Conservation (phyloP, 2,888 invertebrate species). For the Gastracanthus pulcherrimus region DNA sequence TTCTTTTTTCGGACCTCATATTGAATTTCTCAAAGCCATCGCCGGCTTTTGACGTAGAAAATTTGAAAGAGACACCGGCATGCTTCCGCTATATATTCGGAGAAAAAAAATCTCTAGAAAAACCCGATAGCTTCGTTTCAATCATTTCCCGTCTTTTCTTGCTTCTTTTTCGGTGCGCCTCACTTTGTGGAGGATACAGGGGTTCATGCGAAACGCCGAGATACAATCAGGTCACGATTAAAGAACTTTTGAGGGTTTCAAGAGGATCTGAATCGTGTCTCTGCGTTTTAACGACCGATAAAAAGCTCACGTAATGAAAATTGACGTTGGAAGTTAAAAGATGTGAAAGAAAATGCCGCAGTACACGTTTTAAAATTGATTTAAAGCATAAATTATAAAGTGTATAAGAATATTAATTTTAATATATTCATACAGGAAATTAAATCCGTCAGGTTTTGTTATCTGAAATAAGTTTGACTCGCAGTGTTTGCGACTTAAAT, state of each 20-base stretch:
- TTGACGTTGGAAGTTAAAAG: too few species aligned
- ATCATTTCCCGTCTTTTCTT: conserved; percentile 2
- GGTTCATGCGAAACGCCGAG: neutral
- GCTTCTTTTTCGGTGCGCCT: neutral
- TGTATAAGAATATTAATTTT: neutral
- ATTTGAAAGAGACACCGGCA: neutral
- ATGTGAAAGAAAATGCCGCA: neutral
- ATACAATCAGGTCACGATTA: neutral
- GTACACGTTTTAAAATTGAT: too few species aligned
- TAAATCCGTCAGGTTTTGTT: too few species aligned
- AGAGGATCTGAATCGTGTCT: neutral
- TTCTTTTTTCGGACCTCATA: conserved; percentile 19
- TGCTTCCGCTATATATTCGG: neutral
- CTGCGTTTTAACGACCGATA: neutral
- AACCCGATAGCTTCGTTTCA: conserved; percentile 18
- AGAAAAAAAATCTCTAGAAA: conserved; percentile 1
- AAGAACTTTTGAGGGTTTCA: neutral
- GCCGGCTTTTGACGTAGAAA: conserved; percentile 4
- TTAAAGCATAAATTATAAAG: too few species aligned
- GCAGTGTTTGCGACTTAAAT: too few species aligned
- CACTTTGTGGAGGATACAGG: neutral
- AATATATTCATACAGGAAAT: too few species aligned
- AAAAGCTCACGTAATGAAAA: neutral
- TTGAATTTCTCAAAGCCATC: conserved; percentile 38
- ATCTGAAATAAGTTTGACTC: too few species aligned